These are phyloP conservation scores for Psettodes erumei DNA, from an alignment of 2,113 vertebrate species.

Conservation along the genomic window DNA sequence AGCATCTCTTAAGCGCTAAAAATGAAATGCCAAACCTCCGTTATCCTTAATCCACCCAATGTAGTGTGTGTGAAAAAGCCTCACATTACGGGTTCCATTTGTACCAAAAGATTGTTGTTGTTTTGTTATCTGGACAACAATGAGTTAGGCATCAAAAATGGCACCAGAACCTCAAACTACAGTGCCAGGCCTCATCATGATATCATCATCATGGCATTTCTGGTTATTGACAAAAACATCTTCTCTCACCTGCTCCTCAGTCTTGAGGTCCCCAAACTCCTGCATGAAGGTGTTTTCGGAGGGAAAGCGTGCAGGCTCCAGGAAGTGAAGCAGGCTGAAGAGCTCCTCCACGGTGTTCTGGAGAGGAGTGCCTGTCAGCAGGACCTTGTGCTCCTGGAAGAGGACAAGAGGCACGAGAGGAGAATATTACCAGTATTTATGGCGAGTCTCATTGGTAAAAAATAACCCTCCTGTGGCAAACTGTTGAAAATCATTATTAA, in stretches of 20 bases:
- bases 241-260: slow-evolving; percentile 91
- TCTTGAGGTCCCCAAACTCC: slow-evolving; percentile 98
- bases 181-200: neutral
- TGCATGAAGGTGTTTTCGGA: slow-evolving; percentile 97
- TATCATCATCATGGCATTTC: no score
- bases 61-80: slow-evolving; percentile 30
- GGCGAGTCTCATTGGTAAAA: neutral
- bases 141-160: neutral
- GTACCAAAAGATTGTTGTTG: slow-evolving; percentile 19
- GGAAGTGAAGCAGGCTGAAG: slow-evolving; percentile 97
- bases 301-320: slow-evolving; percentile 93
- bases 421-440: neutral
- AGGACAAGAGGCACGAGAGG: slow-evolving; percentile 1
- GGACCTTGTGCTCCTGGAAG: slow-evolving; percentile 94
- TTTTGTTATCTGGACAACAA: slow-evolving; percentile 6
- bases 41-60: slow-evolving; percentile 40
- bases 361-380: slow-evolving; percentile 96
- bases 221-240: neutral
- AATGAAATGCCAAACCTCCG: slow-evolving; percentile 21
- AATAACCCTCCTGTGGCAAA: neutral
- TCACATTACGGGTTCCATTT: slow-evolving; percentile 30
- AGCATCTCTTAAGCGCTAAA: slow-evolving; percentile 11
- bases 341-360: slow-evolving; percentile 99
- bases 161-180: neutral
- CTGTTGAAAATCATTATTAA: neutral